phyloP scores from a whole-genome alignment of 2,113 vertebrate genomes.

The Aspidoscelis tigris region DNA sequence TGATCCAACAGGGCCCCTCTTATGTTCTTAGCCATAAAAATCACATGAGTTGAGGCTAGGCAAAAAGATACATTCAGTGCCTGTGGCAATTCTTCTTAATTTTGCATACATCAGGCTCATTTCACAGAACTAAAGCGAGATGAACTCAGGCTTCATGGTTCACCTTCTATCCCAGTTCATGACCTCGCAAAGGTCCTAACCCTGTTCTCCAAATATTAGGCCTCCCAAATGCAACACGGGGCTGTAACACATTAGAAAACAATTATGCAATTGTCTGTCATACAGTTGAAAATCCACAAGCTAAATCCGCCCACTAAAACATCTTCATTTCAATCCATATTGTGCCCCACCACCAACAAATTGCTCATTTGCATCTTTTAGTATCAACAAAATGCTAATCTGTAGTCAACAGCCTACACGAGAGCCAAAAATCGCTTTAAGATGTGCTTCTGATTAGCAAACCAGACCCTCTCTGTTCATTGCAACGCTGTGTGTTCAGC shows the following conservation, averaged over 20 bases:
- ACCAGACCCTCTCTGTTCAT: constrained; percentile 41
- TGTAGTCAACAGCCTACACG: constrained; percentile 59
- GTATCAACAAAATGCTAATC: constrained; percentile 60
- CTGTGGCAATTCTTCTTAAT: neutral
- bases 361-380: constrained; percentile 62
- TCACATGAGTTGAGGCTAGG: neutral
- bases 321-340: constrained; percentile 51
- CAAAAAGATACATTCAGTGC: neutral
- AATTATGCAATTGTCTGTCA: fast-evolving
- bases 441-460: constrained; percentile 47
- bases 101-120: neutral
- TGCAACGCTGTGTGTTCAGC: constrained; percentile 40
- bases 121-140: neutral
- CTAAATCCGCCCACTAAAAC: constrained; percentile 40
- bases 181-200: too few relatives aligned
- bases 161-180: neutral
- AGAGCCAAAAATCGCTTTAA: constrained; percentile 38
- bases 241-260: constrained; percentile 11
- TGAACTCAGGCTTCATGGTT: neutral
- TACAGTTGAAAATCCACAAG: constrained; percentile 1
- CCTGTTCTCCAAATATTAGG: neutral
- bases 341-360: constrained; percentile 59
- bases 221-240: neutral
- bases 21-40: too few relatives aligned
- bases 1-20: too few relatives aligned